Base-by-base conservation (phyloP, 2,888 invertebrate genomes). In the Trisateles emortualis region DNA sequence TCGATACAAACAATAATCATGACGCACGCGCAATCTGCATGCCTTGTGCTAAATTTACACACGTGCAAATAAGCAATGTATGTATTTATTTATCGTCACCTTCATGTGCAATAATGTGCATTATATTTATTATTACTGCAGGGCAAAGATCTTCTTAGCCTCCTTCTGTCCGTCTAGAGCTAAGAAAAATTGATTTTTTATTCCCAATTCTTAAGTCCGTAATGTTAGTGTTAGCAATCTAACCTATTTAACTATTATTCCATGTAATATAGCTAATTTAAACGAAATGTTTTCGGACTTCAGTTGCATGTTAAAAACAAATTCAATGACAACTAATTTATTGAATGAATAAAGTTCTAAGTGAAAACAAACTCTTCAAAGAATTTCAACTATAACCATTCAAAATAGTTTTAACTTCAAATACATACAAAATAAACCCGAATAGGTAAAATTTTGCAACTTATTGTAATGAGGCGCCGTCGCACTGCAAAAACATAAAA, bases 291-390 rank as follows among this genome's bases (percentile, higher is more conserved):
- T 14, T 35, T 3, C 16, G 1, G 0, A 19, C 36, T 17, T 36
- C 3, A 35, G n/a, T 64, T 40, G 64, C 64, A 53, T 64, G 66
- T 11, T 52, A 44, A 50, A 62, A 54, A 49, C 62, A 44, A 61
- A 54, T 65, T 10, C 11, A 47, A 32, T 51, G 22, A 44, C 50
- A 40, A 6, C 36, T 42, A 49, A 53, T 57, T 60, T 67, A 52
- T 57, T 52, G 40, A 48, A 52, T 50, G 10, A 48, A 39, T 43
- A 50, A 64, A 64, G 35, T 61, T 57, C 52, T 14, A 42, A 53
- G 36, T 47, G 35, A 17, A 41, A 40, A 49, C 29, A 47, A 56
- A 30, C 44, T 56, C 19, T 9, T 49, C 26, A 26, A 22, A 5
- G 26, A 3, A 36, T 52, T 40, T 48, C 36, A 9, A 8, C 29